These are phyloP conservation scores for Hippolais icterina DNA, from an alignment of 2,113 vertebrate genomes.

Conservation along the genomic window DNA sequence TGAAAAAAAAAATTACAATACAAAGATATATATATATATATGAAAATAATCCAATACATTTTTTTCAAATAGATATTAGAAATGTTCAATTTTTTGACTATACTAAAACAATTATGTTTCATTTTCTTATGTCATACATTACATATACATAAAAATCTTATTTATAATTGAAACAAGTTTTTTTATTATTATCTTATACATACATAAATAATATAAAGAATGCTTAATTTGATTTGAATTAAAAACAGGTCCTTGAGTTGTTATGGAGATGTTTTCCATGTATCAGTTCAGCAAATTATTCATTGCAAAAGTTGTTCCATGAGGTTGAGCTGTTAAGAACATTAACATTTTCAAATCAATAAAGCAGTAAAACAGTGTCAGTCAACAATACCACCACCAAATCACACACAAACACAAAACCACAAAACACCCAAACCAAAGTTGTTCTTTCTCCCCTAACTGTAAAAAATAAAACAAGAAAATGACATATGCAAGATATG, in stretches of 20 bases:
- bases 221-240: background rate
- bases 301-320: background rate
- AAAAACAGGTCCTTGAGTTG: background rate
- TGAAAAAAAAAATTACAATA: conserved; percentile 51
- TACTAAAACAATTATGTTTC: background rate
- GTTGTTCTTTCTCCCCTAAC: background rate
- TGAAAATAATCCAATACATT: background rate
- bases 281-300: background rate
- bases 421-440: background rate
- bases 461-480: background rate
- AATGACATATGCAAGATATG: background rate
- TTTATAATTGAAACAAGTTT: background rate
- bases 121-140: background rate
- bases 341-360: background rate
- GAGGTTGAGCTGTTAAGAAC: background rate
- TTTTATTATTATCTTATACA: background rate
- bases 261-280: background rate
- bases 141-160: background rate
- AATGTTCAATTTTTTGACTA: background rate
- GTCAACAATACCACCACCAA: background rate
- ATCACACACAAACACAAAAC: too few relatives aligned
- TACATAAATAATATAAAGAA: background rate
- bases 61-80: background rate
- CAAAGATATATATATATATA: background rate
- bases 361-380: background rate